Percentiles rank a stretch among this genome's conserved stretches.
Evolutionary conservation across 2,888 invertebrate species (phyloP).

Genomic region (Sinohyriopsis cumingii): DNA sequence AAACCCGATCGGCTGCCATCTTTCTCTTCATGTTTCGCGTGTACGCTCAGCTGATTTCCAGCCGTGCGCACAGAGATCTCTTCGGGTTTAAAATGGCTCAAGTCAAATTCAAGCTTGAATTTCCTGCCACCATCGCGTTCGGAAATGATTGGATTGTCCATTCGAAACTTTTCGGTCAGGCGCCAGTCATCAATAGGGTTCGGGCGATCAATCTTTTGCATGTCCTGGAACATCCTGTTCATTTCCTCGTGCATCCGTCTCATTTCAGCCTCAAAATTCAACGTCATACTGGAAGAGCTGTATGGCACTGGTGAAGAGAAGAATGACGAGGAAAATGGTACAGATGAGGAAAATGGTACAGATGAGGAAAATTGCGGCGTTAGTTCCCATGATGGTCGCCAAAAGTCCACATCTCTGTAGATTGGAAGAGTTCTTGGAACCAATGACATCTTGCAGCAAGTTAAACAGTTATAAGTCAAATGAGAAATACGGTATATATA

Average conservation of each 20-base stretch:
- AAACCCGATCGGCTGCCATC: slow-evolving; percentile 96
- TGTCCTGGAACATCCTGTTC: slow-evolving; percentile 33
- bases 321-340: no score
- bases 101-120: slow-evolving; percentile 95
- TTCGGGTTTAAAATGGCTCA: slow-evolving; percentile 94
- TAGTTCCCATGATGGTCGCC: no score
- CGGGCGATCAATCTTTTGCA: slow-evolving; percentile 24
- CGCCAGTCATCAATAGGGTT: slow-evolving; percentile 41
- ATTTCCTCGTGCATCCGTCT: slow-evolving; percentile 37
- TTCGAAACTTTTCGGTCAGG: slow-evolving; percentile 51
- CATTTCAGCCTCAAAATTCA: slow-evolving; percentile 33
- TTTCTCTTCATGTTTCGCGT: slow-evolving; percentile 98
- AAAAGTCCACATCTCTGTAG: no score
- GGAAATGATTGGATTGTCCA: slow-evolving; percentile 57
- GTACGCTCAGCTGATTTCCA: slow-evolving; percentile 93
- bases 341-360: no score
- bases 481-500: no score
- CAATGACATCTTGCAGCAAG: no score
- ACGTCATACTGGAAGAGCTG: neutral
- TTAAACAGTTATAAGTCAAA: no score
- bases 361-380: no score
- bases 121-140: slow-evolving; percentile 83
- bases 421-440: no score
- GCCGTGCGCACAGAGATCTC: slow-evolving; percentile 99
- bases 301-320: no score